A percentile compares a stretch with the other conserved stretches of the same genome.
Conservation (phyloP, 2,888 invertebrate species). For the Pyrocoelia pectoralis region DNA sequence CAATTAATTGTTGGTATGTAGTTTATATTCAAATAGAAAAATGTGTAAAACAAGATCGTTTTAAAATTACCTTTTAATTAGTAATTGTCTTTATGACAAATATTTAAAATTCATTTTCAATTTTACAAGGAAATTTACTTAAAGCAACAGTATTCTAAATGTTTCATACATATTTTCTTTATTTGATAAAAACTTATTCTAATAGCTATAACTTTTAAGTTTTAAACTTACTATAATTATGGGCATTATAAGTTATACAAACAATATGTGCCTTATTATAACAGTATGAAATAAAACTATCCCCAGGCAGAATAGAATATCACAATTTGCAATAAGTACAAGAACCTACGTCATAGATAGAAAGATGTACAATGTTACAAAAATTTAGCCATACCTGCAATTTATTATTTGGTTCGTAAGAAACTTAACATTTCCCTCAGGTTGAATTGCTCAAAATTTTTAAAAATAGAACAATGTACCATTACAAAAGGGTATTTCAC, state of each 20-base stretch:
- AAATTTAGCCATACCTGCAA: conserved; percentile 17
- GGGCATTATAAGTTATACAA: conserved; percentile 29
- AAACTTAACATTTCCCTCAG: no score
- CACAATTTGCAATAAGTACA: conserved; percentile 58
- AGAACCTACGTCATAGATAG: conserved; percentile 45
- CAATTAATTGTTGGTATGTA: no score
- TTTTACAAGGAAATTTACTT: conserved; percentile 7
- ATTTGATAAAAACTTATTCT: conserved; percentile 31
- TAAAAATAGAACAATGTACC: no score
- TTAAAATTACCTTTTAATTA: no score
- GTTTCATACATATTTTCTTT: conserved; percentile 17
- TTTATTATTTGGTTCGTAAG: background rate
- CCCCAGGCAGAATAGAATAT: conserved; percentile 55
- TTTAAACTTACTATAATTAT: conserved; percentile 16
- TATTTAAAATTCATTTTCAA: background rate
- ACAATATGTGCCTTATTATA: conserved; percentile 31
- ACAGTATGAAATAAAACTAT: conserved; percentile 38
- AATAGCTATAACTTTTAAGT: conserved; percentile 24
- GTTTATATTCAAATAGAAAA: no score
- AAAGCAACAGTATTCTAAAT: conserved; percentile 24
- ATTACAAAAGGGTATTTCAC: no score
- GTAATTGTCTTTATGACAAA: background rate
- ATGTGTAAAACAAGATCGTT: no score
- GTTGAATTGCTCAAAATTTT: no score
- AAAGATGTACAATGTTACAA: conserved; percentile 33